Evolutionary conservation across 1,140 invertebrate genomes (phyloP).

Genomic region (Phymorhynchus buccinoides): DNA sequence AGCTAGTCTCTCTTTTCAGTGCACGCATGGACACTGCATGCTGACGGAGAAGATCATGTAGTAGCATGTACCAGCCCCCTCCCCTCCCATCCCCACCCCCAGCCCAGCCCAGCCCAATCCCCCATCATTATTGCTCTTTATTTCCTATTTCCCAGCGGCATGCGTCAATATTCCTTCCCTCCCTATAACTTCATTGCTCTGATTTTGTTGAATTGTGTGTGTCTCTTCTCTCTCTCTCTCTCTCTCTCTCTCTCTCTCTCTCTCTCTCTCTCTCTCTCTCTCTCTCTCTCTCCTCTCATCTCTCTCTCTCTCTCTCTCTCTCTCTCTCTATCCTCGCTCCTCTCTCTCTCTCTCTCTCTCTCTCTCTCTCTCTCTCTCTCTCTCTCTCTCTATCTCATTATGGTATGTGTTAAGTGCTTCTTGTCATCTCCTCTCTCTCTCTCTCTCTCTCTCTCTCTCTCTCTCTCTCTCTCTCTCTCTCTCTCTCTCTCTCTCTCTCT

Average conservation of each 20-base stretch:
- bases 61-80: too few species aligned
- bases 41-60: too few species aligned
- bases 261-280: constrained; percentile 22
- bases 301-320: constrained; percentile 27
- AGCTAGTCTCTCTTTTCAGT: too few species aligned
- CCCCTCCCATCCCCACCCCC: too few species aligned
- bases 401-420: too few species aligned
- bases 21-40: too few species aligned
- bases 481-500: constrained; percentile 22
- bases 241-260: constrained; percentile 20
- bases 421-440: constrained; percentile 23
- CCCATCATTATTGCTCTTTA: too few species aligned
- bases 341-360: constrained; percentile 27
- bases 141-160: too few species aligned
- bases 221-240: background rate
- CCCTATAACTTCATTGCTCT: too few species aligned
- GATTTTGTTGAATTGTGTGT: too few species aligned
- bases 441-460: constrained; percentile 6
- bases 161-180: too few species aligned
- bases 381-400: constrained; percentile 5
- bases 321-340: background rate
- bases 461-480: constrained; percentile 19
- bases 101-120: too few species aligned
- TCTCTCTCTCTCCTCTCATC: constrained; percentile 17
- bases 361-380: constrained; percentile 21